These are phyloP conservation scores for Ichneumoninae sp. DNA, from an alignment of 2,888 invertebrate species.

Conservation along the genomic window DNA sequence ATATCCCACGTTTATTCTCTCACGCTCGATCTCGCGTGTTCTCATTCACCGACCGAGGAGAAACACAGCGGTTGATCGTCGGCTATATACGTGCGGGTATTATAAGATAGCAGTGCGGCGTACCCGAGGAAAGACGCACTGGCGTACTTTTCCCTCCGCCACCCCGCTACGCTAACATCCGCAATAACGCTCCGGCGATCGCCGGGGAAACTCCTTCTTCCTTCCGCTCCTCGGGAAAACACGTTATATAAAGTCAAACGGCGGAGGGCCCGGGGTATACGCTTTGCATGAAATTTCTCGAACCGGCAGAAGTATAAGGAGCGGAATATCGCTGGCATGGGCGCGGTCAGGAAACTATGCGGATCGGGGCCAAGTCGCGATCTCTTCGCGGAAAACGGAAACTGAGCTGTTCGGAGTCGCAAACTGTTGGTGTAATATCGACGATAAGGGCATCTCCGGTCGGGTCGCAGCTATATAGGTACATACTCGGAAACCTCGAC, in stretches of 20 bases:
- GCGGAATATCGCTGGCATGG: slow-evolving; percentile 34
- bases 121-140: slow-evolving; percentile 45
- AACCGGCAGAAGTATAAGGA: slow-evolving; percentile 55
- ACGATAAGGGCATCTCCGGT: slow-evolving; percentile 23
- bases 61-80: slow-evolving; percentile 5
- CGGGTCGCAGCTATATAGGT: neutral
- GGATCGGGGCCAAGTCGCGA: slow-evolving; percentile 55
- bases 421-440: slow-evolving; percentile 45
- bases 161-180: slow-evolving; percentile 46
- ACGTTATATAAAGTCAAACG: slow-evolving; percentile 60
- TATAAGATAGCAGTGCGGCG: slow-evolving; percentile 31
- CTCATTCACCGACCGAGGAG: slow-evolving; percentile 6
- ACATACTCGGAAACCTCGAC: neutral
- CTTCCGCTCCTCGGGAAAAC: slow-evolving; percentile 52
- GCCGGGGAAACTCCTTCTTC: slow-evolving; percentile 54
- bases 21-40: slow-evolving; percentile 28
- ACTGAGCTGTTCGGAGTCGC: slow-evolving; percentile 20
- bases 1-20: slow-evolving; percentile 16
- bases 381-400: slow-evolving; percentile 34
- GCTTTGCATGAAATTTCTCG: slow-evolving; percentile 56
- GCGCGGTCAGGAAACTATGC: slow-evolving; percentile 56
- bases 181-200: slow-evolving; percentile 64
- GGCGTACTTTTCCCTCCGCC: slow-evolving; percentile 25
- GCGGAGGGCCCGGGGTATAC: slow-evolving; percentile 31
- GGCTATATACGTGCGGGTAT: slow-evolving; percentile 1